Conservation (phyloP, 2,797 vertebrate genomes). For the Buceros bicornis region DNA sequence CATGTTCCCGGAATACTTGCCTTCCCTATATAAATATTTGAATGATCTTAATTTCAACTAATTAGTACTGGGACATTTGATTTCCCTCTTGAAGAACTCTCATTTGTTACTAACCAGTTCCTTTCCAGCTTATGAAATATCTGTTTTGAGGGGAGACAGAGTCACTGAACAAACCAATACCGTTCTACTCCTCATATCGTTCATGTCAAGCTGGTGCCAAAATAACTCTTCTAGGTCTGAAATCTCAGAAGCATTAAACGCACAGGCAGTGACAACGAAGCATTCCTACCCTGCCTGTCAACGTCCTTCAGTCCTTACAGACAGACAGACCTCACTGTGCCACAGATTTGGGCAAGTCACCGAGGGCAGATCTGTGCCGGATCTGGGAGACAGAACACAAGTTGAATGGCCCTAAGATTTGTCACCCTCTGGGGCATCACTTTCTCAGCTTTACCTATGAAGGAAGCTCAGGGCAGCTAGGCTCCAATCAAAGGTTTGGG, state of each 20-base stretch:
- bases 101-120: conserved; percentile 48
- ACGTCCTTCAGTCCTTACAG: background rate
- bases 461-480: background rate
- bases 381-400: background rate
- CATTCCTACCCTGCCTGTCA: background rate
- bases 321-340: background rate
- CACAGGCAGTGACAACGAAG: background rate
- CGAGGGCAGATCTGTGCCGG: background rate
- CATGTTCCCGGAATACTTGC: conserved; percentile 55
- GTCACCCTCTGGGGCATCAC: background rate
- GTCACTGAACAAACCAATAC: background rate
- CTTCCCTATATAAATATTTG: conserved; percentile 72
- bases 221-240: background rate
- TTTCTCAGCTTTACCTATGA: background rate
- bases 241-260: background rate
- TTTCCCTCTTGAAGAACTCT: conserved; percentile 64
- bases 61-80: conserved; percentile 67
- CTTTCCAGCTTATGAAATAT: background rate
- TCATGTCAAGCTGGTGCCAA: background rate
- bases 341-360: background rate
- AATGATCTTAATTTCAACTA: conserved; percentile 72
- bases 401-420: background rate
- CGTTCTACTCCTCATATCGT: background rate
- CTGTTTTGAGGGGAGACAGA: background rate
- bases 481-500: background rate